These are phyloP conservation scores for Epistrophella euchroma DNA, from an alignment of 2,888 invertebrate genomes.

Conservation along the genomic window DNA sequence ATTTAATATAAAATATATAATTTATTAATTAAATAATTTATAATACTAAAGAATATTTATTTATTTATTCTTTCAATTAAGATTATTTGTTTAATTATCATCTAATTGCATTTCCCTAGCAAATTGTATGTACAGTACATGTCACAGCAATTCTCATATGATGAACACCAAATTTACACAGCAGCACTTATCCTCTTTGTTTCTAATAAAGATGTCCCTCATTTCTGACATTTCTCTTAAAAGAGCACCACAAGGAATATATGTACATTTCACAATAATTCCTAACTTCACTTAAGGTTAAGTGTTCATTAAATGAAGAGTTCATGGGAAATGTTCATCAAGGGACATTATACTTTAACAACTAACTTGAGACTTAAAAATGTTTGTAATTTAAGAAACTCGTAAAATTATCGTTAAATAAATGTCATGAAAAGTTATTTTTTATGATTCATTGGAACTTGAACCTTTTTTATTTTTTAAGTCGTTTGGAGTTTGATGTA, in stretches of 20 bases:
- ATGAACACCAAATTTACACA: not conserved
- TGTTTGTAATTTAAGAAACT: not conserved
- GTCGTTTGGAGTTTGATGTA: not conserved
- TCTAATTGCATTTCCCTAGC: not conserved
- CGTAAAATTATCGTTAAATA: slow-evolving; percentile 4
- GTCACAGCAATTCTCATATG: not conserved
- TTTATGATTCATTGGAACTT: not conserved
- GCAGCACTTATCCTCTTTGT: not conserved
- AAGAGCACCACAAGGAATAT: not conserved
- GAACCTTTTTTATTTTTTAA: not conserved
- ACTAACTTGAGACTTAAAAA: not conserved
- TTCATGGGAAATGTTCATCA: not conserved
- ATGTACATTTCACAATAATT: not conserved
- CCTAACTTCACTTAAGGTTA: not conserved
- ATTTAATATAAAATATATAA: too few species aligned
- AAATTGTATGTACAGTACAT: too few species aligned
- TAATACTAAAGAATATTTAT: too few species aligned
- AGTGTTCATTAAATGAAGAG: not conserved
- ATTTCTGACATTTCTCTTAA: not conserved
- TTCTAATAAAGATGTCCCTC: not conserved
- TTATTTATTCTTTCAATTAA: too few species aligned
- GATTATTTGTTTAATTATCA: not conserved
- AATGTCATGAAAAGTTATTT: not conserved
- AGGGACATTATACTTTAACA: not conserved
- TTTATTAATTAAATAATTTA: too few species aligned